Conservation (phyloP, 2,888 invertebrate genomes). For the Drosophila subquinaria region DNA sequence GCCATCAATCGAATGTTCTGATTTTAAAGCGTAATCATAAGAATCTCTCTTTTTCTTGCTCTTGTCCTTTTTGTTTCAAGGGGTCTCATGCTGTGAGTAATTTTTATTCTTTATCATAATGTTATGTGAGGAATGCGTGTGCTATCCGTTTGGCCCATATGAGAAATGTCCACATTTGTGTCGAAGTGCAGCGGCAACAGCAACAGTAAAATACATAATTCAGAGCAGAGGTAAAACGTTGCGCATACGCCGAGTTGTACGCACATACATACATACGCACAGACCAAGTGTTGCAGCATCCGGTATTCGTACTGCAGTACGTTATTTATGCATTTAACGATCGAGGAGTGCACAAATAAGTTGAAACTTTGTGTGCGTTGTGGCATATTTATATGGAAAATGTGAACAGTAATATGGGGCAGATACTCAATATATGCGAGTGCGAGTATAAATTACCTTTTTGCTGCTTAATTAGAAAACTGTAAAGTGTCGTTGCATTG, state of each 20-base stretch:
- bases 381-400: neutral
- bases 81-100: neutral
- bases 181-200: constrained; percentile 27
- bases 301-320: constrained; percentile 13
- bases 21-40: neutral
- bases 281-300: constrained; percentile 7
- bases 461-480: constrained; percentile 73
- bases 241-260: constrained; percentile 29
- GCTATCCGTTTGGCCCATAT: constrained; percentile 28
- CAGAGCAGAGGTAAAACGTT: constrained; percentile 28
- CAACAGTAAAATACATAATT: constrained; percentile 52
- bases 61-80: neutral
- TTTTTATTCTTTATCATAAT: constrained; percentile 16
- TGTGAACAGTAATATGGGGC: neutral
- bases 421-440: constrained; percentile 14
- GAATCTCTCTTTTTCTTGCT: neutral
- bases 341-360: constrained; percentile 45
- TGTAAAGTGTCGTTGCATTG: constrained; percentile 40
- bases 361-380: constrained; percentile 32
- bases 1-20: neutral
- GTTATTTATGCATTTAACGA: constrained; percentile 60
- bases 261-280: too few relatives aligned
- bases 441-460: constrained; percentile 50
- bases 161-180: constrained; percentile 48
- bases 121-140: constrained; percentile 21